Evolutionary conservation across 2,113 vertebrate species (phyloP), one percentile per base, ranked within the genome.

Genomic region (Clarias magur): DNA sequence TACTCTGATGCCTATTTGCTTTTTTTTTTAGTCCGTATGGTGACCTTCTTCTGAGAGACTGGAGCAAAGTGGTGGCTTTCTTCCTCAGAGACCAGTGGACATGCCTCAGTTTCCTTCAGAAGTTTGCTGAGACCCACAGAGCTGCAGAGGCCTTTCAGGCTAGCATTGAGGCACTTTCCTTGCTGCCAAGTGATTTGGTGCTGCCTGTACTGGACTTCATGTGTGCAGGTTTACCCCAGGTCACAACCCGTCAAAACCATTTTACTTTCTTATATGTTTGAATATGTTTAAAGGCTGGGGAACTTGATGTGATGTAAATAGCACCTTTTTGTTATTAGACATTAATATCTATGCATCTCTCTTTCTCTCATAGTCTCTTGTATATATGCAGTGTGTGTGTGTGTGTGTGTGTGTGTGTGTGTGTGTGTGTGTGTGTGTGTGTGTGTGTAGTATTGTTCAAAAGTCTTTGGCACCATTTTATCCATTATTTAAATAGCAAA

Each of bases 61-160:
- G 98, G 98, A 98, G 97, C 4, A 96, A 90, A 34, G 75, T 97
- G 2, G 96, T 95, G 7, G 95, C 98, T 9, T 93, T 92, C 2
- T 99, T 96, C 59, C 63, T 98, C 89, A 91, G 86, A 21, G 95
- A 98, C 92, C 97, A 98, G 91, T 99, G 98, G 98, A 88, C 93
- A 88, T 98, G 98, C 91, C 93, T 97, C 56, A 91, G 89, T 90
- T 96, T 96, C 68, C 84, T 96, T 79, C 91, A 96, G 88, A 95
- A 90, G 70, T 91, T 88, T 11, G 85, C 89, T 30, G 84, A 90
- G 34, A 5, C 19, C 68, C 88, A 93, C 86, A 91, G 57, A 85
- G 88, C 90, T 0, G 10, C 23, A 0, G 88, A 87, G 81, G 89
- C 91, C n/a, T 92, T 97, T 0, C 89, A 88, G 27, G 92, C 92